Evolutionary conservation across 2,888 invertebrate genomes (phyloP).

Genomic region (Mimachlamys varia): DNA sequence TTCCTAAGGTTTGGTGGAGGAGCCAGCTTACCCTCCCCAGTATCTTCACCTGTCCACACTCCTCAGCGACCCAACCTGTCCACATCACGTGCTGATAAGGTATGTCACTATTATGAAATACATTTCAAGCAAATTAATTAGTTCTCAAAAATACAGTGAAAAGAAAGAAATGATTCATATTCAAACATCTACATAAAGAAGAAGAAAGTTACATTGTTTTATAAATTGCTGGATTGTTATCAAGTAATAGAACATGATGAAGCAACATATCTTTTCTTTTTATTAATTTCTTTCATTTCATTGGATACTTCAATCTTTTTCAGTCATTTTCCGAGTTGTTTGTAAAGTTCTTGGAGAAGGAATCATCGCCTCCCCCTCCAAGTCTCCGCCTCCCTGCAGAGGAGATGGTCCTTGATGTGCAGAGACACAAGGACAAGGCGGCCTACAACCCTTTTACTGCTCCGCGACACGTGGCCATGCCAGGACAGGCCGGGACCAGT

Average conservation of each 20-base stretch:
- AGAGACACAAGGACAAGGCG: slow-evolving; percentile 70
- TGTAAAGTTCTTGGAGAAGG: slow-evolving; percentile 91
- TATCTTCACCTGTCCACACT: slow-evolving; percentile 62
- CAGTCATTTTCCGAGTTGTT: slow-evolving; percentile 88
- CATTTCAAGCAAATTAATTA: too few species aligned
- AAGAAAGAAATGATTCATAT: background rate
- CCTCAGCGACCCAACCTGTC: slow-evolving; percentile 41
- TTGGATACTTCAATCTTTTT: slow-evolving; percentile 46
- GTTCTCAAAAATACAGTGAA: background rate
- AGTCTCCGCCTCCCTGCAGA: slow-evolving; percentile 79
- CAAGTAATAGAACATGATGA: too few species aligned
- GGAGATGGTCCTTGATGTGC: slow-evolving; percentile 77
- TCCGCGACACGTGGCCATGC: slow-evolving; percentile 74
- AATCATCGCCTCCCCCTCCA: slow-evolving; percentile 86
- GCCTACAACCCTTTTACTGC: slow-evolving; percentile 79
- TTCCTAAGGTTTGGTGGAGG: slow-evolving; percentile 64
- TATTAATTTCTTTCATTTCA: too few species aligned
- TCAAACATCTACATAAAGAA: too few species aligned
- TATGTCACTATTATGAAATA: background rate
- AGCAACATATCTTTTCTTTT: too few species aligned
- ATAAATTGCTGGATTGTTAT: too few species aligned
- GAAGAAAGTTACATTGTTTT: too few species aligned
- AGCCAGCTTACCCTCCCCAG: slow-evolving; percentile 52
- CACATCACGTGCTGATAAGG: slow-evolving; percentile 43
- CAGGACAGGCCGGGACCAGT: slow-evolving; percentile 50